These are phyloP conservation scores for Aphrophora alni DNA, from an alignment of 2,888 invertebrate species.

Conservation along the genomic window DNA sequence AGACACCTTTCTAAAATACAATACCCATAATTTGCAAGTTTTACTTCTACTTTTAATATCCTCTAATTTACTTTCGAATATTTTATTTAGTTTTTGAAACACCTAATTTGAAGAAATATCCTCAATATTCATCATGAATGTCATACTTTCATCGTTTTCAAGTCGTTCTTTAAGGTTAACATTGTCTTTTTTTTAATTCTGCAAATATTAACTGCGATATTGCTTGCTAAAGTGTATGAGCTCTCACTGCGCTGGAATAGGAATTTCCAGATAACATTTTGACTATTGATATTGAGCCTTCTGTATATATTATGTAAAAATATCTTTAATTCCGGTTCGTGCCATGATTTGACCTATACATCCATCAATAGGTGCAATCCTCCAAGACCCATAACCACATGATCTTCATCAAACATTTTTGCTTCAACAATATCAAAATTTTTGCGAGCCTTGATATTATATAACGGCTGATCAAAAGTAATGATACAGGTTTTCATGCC, in stretches of 20 bases:
- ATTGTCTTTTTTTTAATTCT: too few species aligned
- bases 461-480: too few species aligned
- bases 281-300: too few species aligned
- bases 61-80: neutral
- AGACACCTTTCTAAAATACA: too few species aligned
- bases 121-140: neutral
- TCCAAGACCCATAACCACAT: too few species aligned
- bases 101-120: neutral
- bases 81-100: neutral
- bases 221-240: neutral
- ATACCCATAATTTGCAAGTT: neutral
- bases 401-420: too few species aligned
- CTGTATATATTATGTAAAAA: too few species aligned
- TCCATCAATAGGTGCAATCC: neutral
- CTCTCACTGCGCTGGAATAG: neutral
- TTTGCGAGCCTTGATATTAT: too few species aligned
- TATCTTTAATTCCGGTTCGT: neutral
- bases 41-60: neutral
- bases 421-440: too few species aligned
- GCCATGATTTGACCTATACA: neutral
- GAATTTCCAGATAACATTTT: neutral
- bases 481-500: too few species aligned
- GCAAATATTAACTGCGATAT: too few species aligned
- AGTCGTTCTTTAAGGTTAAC: too few species aligned
- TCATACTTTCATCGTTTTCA: neutral